Conservation (phyloP, 2,888 invertebrate species). For the Pilophorus perplexus region DNA sequence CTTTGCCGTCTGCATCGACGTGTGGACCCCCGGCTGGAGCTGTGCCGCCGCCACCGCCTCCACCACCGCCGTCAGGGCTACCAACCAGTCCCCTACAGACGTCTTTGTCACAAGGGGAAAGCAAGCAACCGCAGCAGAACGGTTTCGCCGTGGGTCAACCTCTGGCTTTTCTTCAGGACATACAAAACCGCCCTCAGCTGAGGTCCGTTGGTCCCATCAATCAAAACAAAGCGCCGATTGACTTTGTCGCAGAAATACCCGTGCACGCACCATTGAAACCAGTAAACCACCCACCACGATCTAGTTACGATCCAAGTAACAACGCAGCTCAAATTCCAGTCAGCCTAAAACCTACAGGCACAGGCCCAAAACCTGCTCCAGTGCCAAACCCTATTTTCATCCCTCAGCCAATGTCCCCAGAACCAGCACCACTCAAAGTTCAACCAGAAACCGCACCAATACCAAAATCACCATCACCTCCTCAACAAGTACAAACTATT, state of each 20-base stretch:
- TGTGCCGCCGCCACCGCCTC: constrained; percentile 37
- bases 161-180: constrained; percentile 30
- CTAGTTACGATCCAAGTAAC: constrained; percentile 30
- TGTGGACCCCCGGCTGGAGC: constrained; percentile 45
- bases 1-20: constrained; percentile 34
- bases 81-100: constrained; percentile 27
- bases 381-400: constrained; percentile 6
- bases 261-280: constrained; percentile 41
- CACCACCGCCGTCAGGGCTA: constrained; percentile 33
- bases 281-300: constrained; percentile 37
- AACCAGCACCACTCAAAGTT: neutral
- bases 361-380: constrained; percentile 34
- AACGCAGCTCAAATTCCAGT: constrained; percentile 25
- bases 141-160: constrained; percentile 16
- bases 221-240: constrained; percentile 28
- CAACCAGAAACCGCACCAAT: neutral
- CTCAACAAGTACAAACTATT: neutral
- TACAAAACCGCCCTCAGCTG: constrained; percentile 38
- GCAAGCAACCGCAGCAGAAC: constrained; percentile 3
- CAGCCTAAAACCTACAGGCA: constrained; percentile 37
- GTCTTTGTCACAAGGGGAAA: constrained; percentile 9
- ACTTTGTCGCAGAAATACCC: constrained; percentile 43
- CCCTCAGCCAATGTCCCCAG: constrained; percentile 29
- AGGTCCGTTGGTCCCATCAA: constrained; percentile 27
- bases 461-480: neutral